phyloP scores from a whole-genome alignment of 2,113 vertebrate genomes.

The Columba livia region DNA sequence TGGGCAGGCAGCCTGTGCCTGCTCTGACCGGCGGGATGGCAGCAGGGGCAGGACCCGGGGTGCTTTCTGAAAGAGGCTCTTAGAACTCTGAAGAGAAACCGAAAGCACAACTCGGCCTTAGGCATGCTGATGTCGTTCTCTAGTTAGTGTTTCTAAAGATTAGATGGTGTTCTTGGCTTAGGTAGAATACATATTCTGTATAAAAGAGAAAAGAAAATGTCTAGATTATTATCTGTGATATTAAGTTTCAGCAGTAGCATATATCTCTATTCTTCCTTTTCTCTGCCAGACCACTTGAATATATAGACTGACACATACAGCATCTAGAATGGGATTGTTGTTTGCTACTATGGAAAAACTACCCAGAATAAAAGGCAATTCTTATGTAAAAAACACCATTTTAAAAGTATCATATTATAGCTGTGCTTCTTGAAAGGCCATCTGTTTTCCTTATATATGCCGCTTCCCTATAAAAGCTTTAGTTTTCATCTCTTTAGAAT shows the following conservation, averaged over 20 bases:
- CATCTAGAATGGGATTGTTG: neutral
- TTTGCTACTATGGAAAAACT: neutral
- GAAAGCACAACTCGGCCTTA: neutral
- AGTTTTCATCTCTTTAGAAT: neutral
- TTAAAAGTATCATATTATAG: neutral
- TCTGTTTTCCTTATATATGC: neutral
- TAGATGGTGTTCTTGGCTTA: neutral
- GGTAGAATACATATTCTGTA: neutral
- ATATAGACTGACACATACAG: neutral
- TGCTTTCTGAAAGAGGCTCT: neutral
- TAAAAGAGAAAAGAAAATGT: neutral
- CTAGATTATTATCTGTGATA: neutral
- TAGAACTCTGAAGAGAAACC: neutral
- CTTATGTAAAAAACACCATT: neutral
- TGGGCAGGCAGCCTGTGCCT: neutral
- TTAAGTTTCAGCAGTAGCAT: neutral
- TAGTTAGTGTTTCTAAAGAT: neutral
- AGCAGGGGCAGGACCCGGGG: rapidly evolving
- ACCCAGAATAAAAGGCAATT: neutral
- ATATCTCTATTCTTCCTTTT: neutral
- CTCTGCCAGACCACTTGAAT: neutral
- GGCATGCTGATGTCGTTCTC: neutral
- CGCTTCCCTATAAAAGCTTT: neutral
- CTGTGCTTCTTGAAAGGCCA: neutral
- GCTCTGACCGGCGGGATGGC: neutral